Conservation (phyloP, 2,888 invertebrate genomes). For the Amiota mariae region DNA sequence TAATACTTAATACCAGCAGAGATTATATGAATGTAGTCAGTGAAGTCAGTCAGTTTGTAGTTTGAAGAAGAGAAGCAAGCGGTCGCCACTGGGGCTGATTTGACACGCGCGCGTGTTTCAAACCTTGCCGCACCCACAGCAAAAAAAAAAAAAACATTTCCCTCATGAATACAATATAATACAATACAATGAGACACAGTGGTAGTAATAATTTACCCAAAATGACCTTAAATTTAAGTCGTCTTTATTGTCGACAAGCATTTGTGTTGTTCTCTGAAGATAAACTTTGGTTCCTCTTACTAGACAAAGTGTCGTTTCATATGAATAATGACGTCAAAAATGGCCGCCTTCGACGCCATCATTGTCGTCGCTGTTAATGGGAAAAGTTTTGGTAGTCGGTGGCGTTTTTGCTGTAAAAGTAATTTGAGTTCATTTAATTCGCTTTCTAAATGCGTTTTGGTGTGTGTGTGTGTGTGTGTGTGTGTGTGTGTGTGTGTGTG, state of each 20-base stretch:
- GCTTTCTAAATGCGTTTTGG: slow-evolving; percentile 5
- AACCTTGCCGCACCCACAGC: not conserved
- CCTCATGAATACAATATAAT: too few species aligned
- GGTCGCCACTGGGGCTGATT: not conserved
- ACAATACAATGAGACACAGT: too few species aligned
- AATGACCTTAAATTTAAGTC: too few species aligned
- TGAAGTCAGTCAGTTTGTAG: too few species aligned
- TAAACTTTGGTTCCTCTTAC: too few species aligned
- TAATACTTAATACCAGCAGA: not conserved
- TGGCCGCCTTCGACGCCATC: not conserved
- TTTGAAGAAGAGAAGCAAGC: too few species aligned
- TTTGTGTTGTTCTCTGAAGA: too few species aligned
- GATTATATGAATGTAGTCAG: too few species aligned
- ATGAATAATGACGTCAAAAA: slow-evolving; percentile 9
- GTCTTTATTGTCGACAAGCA: too few species aligned
- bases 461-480: not conserved
- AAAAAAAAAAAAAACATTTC: not conserved
- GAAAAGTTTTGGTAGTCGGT: too few species aligned
- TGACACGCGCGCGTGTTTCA: slow-evolving; percentile 2
- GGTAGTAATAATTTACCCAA: too few species aligned
- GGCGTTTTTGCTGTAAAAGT: not conserved
- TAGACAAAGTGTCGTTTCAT: not conserved
- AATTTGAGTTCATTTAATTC: slow-evolving; percentile 6
- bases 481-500: not conserved
- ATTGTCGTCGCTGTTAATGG: too few species aligned